These are phyloP conservation scores for Gibbula magus DNA, from an alignment of 2,888 invertebrate species.

Conservation along the genomic window DNA sequence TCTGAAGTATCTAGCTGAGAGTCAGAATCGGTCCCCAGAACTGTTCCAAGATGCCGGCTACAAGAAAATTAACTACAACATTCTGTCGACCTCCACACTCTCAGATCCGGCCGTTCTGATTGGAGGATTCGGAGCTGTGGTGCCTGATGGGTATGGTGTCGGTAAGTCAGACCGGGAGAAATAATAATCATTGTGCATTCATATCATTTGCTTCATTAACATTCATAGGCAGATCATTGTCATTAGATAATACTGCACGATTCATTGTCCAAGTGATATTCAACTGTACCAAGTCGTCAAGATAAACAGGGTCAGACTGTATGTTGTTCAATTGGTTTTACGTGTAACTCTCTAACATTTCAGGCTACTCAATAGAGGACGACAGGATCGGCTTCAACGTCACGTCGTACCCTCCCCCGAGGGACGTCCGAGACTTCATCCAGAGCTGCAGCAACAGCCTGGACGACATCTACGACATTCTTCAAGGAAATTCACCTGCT, in stretches of 20 bases:
- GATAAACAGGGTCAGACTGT: too few species aligned
- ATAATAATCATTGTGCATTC: not conserved
- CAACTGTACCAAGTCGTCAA: too few species aligned
- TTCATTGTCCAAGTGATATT: too few species aligned
- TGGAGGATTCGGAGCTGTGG: constrained; percentile 96
- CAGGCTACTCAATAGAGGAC: constrained; percentile 89
- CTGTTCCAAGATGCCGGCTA: constrained; percentile 87
- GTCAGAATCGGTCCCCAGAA: constrained; percentile 78
- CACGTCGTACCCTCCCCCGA: constrained; percentile 85
- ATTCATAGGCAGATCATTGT: not conserved
- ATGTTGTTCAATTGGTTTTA: too few species aligned
- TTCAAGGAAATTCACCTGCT: constrained; percentile 36
- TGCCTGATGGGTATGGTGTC: constrained; percentile 92
- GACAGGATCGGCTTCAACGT: constrained; percentile 88
- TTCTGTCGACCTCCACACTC: constrained; percentile 95
- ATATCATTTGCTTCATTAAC: not conserved
- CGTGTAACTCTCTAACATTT: not conserved
- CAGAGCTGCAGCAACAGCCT: constrained; percentile 84
- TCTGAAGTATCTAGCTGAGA: constrained; percentile 80
- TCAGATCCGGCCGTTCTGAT: constrained; percentile 89
- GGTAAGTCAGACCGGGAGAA: constrained; percentile 57
- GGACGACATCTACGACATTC: constrained; percentile 79
- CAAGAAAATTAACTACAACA: constrained; percentile 87
- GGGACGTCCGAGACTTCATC: constrained; percentile 84
- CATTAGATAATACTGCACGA: too few species aligned